These are phyloP conservation scores for Cacatua alba DNA, from an alignment of 2,113 vertebrate species.

Conservation along the genomic window DNA sequence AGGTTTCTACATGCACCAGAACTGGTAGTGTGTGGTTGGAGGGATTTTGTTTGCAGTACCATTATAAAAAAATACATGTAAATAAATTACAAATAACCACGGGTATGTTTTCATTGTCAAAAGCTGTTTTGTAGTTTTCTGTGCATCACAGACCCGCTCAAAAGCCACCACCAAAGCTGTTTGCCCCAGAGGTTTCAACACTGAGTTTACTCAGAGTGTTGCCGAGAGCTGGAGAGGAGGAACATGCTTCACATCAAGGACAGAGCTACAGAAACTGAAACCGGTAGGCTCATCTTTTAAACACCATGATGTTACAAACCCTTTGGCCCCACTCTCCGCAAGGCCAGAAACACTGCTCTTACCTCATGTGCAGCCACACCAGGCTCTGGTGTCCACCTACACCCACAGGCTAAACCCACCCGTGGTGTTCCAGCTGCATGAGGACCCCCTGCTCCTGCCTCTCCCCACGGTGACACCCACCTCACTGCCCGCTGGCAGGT, in stretches of 20 bases:
- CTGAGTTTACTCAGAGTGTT: not conserved
- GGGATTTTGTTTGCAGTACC: not conserved
- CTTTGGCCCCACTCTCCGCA: not conserved
- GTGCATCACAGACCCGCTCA: not conserved
- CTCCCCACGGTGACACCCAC: rapidly evolving
- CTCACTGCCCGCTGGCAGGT: not conserved
- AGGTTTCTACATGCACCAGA: not conserved
- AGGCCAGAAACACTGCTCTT: not conserved
- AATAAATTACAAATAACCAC: not conserved
- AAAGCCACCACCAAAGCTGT: not conserved
- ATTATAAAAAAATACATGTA: not conserved
- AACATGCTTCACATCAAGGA: rapidly evolving
- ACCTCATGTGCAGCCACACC: rapidly evolving
- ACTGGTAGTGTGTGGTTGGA: not conserved
- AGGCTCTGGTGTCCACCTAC: not conserved
- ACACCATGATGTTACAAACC: not conserved
- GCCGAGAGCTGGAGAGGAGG: not conserved
- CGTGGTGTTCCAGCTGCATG: not conserved
- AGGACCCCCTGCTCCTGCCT: not conserved
- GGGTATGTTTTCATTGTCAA: rapidly evolving
- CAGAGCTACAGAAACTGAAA: not conserved
- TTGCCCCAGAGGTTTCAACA: not conserved
- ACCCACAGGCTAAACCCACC: not conserved
- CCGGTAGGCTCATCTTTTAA: not conserved
- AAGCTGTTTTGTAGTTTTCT: not conserved